Conservation (phyloP, 2,113 vertebrate species). For the Brienomyrus brachyistius region DNA sequence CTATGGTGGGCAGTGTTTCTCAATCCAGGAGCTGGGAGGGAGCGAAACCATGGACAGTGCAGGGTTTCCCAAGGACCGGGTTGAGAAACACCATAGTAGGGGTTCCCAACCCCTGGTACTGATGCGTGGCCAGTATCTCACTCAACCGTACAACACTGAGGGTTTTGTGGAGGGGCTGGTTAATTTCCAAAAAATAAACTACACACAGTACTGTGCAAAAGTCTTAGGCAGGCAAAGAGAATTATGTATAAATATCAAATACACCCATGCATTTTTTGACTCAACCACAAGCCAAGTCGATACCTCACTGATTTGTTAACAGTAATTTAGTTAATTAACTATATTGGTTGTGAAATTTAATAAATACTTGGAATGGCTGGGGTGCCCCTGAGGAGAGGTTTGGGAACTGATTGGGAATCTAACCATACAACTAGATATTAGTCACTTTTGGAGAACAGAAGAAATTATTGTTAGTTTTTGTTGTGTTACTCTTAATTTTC, state of each 20-base stretch:
- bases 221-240: no score
- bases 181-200: not conserved
- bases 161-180: not conserved
- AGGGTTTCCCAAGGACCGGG: not conserved
- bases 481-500: not conserved
- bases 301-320: not conserved
- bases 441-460: not conserved
- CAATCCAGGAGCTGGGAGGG: not conserved
- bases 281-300: not conserved
- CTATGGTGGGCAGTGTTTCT: no score
- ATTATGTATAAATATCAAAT: not conserved
- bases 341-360: not conserved
- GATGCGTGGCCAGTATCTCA: not conserved
- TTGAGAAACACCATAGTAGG: not conserved
- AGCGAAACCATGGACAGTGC: not conserved
- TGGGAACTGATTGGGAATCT: not conserved
- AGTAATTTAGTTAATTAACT: not conserved
- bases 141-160: not conserved
- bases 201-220: no score
- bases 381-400: not conserved
- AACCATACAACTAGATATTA: not conserved
- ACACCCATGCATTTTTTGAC: not conserved
- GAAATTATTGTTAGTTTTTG: not conserved
- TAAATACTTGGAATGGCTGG: not conserved
- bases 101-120: not conserved